These are phyloP conservation scores for Poeciliopsis retropinna DNA, from an alignment of 2,113 vertebrate genomes.

Conservation along the genomic window DNA sequence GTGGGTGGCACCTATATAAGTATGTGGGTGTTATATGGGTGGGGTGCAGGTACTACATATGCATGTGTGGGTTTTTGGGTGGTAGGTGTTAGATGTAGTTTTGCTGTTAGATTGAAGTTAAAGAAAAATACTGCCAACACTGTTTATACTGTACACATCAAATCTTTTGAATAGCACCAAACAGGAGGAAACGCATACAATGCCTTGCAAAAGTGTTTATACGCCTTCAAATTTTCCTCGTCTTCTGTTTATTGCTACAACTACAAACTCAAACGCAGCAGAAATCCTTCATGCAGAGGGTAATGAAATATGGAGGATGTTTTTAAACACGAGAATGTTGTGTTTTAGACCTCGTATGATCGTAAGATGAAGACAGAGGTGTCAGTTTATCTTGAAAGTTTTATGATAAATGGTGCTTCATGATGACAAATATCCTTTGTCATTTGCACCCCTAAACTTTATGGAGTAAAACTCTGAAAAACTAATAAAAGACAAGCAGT, in stretches of 20 bases:
- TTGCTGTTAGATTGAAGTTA: slow-evolving; percentile 19
- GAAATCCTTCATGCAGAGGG: too few relatives aligned
- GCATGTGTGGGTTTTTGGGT: slow-evolving; percentile 39
- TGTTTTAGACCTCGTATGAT: too few relatives aligned
- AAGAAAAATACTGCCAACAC: neutral
- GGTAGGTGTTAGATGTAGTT: slow-evolving; percentile 38
- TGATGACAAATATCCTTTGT: neutral
- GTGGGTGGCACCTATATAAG: slow-evolving; percentile 29
- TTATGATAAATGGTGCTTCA: neutral
- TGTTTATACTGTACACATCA: neutral
- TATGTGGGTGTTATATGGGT: slow-evolving; percentile 57
- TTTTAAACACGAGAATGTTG: neutral
- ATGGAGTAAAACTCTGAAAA: neutral
- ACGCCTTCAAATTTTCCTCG: neutral
- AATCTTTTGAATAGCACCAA: neutral
- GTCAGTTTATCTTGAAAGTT: neutral
- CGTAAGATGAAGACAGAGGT: neutral
- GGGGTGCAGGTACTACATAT: slow-evolving; percentile 37
- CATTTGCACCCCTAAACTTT: neutral
- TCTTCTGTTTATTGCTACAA: neutral
- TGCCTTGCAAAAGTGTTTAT: neutral
- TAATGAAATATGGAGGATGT: too few relatives aligned
- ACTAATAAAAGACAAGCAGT: too few relatives aligned
- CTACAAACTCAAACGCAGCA: neutral
- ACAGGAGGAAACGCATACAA: neutral